phyloP scores from a whole-genome alignment of 2,113 vertebrate genomes.

The Cranoglanis bouderius region DNA sequence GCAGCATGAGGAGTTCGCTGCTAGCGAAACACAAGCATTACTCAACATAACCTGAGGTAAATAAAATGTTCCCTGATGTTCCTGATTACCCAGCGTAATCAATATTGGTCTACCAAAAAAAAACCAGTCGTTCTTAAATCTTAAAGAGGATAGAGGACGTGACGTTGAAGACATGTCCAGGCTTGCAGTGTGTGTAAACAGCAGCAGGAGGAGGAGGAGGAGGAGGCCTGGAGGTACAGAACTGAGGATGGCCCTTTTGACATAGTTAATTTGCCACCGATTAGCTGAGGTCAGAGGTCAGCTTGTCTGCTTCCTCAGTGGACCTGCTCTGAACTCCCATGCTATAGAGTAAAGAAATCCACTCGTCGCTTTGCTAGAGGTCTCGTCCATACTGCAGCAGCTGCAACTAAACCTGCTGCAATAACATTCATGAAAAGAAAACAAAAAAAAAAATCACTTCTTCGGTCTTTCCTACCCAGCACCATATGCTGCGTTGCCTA shows the following conservation, averaged over 20 bases:
- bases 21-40: not conserved
- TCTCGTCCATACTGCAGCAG: not conserved
- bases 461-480: not conserved
- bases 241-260: conserved; percentile 34
- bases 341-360: conserved; percentile 4
- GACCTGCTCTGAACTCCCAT: conserved; percentile 40
- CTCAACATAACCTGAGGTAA: not conserved
- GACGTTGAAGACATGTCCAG: conserved; percentile 17
- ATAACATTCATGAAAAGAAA: not conserved
- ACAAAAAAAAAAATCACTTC: not conserved
- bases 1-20: not conserved
- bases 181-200: conserved; percentile 43
- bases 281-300: conserved; percentile 52
- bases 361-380: not conserved
- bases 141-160: conserved; percentile 34
- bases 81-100: too few species aligned
- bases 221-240: not conserved
- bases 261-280: conserved; percentile 51
- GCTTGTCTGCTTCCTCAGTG: conserved; percentile 32
- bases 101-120: not conserved
- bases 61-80: not conserved
- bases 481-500: not conserved
- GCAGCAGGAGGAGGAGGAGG: not conserved
- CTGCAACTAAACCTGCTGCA: not conserved
- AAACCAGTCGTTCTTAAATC: not conserved